Evolutionary conservation across 1,140 invertebrate species (phyloP).

Genomic region (Pseudomyrmex gracilis): DNA sequence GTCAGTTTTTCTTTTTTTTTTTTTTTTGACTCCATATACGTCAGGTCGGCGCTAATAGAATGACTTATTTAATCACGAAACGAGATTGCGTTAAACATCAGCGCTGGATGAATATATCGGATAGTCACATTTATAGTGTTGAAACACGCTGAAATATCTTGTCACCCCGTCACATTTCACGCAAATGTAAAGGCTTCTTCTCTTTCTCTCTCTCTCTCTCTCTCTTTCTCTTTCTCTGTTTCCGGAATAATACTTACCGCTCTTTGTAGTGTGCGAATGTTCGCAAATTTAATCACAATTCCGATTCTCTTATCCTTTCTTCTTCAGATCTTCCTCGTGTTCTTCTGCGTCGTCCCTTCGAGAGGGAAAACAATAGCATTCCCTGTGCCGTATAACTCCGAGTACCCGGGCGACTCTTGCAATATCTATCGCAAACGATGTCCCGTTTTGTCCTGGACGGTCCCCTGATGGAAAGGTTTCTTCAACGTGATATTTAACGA

Average conservation of each 20-base stretch:
- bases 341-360: neutral
- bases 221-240: neutral
- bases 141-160: conserved; percentile 31
- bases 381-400: neutral
- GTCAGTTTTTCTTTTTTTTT: neutral
- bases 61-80: conserved; percentile 12
- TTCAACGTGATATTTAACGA: conserved; percentile 77
- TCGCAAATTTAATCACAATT: conserved; percentile 58
- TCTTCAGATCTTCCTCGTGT: neutral
- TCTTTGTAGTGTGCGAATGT: too few relatives aligned
- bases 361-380: conserved; percentile 32
- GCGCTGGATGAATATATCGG: conserved; percentile 5
- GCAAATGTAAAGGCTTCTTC: conserved; percentile 27
- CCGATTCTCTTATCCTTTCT: neutral
- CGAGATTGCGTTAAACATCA: neutral
- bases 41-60: neutral
- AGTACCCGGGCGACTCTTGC: conserved; percentile 33
- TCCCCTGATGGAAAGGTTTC: conserved; percentile 77
- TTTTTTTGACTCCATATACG: too few relatives aligned
- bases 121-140: conserved; percentile 4
- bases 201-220: neutral
- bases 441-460: conserved; percentile 76
- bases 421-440: conserved; percentile 69
- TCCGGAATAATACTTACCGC: conserved; percentile 32
- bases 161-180: conserved; percentile 31